Base-by-base conservation (phyloP, 2,797 vertebrate species). In the Astyanax mexicanus region DNA sequence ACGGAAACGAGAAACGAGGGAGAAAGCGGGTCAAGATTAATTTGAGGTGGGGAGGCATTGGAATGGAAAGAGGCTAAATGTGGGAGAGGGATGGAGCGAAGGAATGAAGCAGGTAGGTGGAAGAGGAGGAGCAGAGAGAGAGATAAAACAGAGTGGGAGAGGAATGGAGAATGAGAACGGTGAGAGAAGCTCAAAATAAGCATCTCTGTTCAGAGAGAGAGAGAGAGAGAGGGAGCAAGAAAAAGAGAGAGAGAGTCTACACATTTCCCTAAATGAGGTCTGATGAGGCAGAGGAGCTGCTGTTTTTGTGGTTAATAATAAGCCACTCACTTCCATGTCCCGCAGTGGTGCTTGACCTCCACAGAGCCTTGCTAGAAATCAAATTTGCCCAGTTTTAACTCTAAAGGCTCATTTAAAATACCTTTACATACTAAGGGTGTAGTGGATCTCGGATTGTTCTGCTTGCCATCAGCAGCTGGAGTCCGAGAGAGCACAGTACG, bases 271-370 rank as follows among this genome's bases (percentile, higher is more conserved):
- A 17, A 72, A 64, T 67, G 11, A 58, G 55, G 42, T 58, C 57
- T 55, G 64, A 71, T 42, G 37, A 42, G 38, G 27, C n/a, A 52
- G 60, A 62, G 23, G 38, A 65, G 62, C 52, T 45, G 35, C 35
- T 3, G 62, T 35, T 85, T 73, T 61, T 66, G 47, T 78, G 75
- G 80, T 58, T 69, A 75, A 61, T 51, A 54, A 57, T 29, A 32
- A 13, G 47, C n/a, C 27, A 75, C 40, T 51, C 15, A 58, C 32
- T 35, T 76, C 72, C 1, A 17, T 10, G 3, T 37, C 12, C 65
- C 47, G 51, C 61, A 32, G 42, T 45, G 35, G n/a, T 45, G 32
- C 27, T 58, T 58, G 12, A 40, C 58, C 69, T 74, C 54, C n/a
- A 12, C 32, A 51, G 4, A 52, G 42, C 15, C 60, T 65, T 55